Evolutionary conservation across 2,113 vertebrate genomes (phyloP), one percentile per base, ranked within the genome.

Genomic region (Orycteropus afer): DNA sequence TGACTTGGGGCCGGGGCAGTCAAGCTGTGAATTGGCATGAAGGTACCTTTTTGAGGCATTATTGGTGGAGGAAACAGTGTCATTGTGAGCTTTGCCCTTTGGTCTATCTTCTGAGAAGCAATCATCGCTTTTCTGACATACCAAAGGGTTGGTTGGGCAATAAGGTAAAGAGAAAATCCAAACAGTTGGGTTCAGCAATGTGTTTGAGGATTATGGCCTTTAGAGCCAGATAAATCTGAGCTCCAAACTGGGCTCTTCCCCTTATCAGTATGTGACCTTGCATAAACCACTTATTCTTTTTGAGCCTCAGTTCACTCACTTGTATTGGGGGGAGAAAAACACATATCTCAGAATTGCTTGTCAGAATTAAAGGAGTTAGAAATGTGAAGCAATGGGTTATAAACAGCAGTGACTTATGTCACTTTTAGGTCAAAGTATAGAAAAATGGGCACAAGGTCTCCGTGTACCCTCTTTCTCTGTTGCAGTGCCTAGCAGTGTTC

Each of bases 21-120:
- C 45, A 73, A 77, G 32, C n/a, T 92, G 18, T 81, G 51, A 79
- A 67, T 63, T 63, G 25, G 59, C 74, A 78, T 73, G 34, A 92
- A 95, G 81, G 67, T 80, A 22, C 20, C 65, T 89, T 89, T 91
- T 81, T 69, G 88, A 91, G 53, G 49, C 29, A 77, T 15, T 57
- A 27, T 63, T 82, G 45, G 15, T 77, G 10, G 49, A 79, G 25
- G 37, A 96, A 81, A 25, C 15, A 55, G 51, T 73, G 45, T 22
- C 51, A 88, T 59, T 94, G 29, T 76, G 37, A 45, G 57, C 23
- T 23, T 90, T 93, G 22, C n/a, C 86, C 15, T 94, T 96, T 79
- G 74, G 10, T 86, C 55, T 95, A 17, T 67, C 61, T 61, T 79
- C 25, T 80, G 53, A 87, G 53, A 17, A 89, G 84, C 25, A 10